These are phyloP conservation scores for Macrobrachium rosenbergii DNA, from an alignment of 1,140 invertebrate species.

Conservation along the genomic window DNA sequence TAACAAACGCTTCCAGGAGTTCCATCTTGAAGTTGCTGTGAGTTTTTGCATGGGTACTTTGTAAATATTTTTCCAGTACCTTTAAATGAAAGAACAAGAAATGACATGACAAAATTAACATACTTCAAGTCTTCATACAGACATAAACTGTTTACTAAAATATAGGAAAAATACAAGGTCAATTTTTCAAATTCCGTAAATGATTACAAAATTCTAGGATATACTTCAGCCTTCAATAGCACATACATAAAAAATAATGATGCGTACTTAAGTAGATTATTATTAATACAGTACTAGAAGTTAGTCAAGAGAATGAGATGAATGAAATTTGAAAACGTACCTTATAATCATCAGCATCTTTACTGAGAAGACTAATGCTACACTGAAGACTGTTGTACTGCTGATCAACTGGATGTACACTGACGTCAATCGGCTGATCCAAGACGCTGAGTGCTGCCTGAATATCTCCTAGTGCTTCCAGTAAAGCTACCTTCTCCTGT, in stretches of 20 bases:
- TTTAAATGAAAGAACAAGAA: conserved; percentile 67
- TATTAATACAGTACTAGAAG: no score
- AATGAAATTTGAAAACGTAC: conserved; percentile 38
- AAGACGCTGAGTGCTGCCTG: conserved; percentile 75
- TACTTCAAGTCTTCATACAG: no score
- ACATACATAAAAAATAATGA: no score
- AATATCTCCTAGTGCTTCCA: conserved; percentile 75
- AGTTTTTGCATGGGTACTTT: conserved; percentile 71
- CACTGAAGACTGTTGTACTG: conserved; percentile 74
- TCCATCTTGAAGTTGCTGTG: conserved; percentile 71
- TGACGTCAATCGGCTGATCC: conserved; percentile 67
- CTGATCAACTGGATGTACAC: conserved; percentile 73
- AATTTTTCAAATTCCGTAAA: conserved; percentile 8
- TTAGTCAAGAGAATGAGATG: no score
- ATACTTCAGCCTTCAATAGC: no score
- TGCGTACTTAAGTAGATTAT: no score
- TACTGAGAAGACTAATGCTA: conserved; percentile 68
- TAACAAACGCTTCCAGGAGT: conserved; percentile 69
- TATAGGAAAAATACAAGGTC: conserved; percentile 18
- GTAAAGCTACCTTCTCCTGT: conserved; percentile 73
- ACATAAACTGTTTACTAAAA: not conserved
- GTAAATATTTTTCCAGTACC: conserved; percentile 70
- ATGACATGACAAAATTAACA: no score
- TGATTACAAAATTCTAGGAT: not conserved
- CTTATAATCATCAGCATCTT: conserved; percentile 67